A percentile compares a stretch with the other conserved stretches of the same genome.
Evolutionary conservation across 2,113 vertebrate genomes (phyloP).

Genomic region (Ailurus styani): DNA sequence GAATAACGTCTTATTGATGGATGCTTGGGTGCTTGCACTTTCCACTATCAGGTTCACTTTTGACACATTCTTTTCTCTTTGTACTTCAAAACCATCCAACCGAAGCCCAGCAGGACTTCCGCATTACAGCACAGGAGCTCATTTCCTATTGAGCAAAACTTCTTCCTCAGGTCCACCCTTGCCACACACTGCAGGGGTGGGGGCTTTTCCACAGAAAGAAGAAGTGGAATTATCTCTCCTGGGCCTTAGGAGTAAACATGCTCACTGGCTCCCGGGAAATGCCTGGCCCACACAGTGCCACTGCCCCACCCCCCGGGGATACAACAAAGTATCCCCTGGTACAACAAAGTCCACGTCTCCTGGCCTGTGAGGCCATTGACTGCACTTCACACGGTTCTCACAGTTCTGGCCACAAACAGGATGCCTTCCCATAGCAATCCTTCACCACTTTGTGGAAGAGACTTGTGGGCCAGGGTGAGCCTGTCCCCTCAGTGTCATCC

Average conservation of each 20-base stretch:
- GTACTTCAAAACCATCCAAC: not conserved
- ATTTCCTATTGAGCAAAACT: slow-evolving; percentile 58
- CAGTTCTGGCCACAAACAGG: not conserved
- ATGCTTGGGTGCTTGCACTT: not conserved
- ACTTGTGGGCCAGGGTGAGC: not conserved
- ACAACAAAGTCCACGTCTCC: not conserved
- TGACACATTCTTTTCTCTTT: not conserved
- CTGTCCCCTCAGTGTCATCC: not conserved
- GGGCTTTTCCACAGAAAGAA: slow-evolving; percentile 54
- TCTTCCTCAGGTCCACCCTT: slow-evolving; percentile 22
- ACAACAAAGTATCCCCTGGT: too few species aligned
- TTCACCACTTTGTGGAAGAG: not conserved
- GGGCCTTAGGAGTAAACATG: not conserved
- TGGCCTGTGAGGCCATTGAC: not conserved
- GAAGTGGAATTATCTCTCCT: slow-evolving; percentile 23
- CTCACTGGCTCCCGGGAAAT: not conserved
- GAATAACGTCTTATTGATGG: not conserved
- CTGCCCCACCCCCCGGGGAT: not conserved
- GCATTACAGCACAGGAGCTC: not conserved
- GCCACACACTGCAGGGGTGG: not conserved
- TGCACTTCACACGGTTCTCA: not conserved
- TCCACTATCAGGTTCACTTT: not conserved
- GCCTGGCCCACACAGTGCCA: not conserved
- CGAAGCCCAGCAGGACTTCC: not conserved
- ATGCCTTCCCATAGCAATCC: not conserved